Conservation (phyloP, 2,113 vertebrate species). For the Phylloscopus whistleri region DNA sequence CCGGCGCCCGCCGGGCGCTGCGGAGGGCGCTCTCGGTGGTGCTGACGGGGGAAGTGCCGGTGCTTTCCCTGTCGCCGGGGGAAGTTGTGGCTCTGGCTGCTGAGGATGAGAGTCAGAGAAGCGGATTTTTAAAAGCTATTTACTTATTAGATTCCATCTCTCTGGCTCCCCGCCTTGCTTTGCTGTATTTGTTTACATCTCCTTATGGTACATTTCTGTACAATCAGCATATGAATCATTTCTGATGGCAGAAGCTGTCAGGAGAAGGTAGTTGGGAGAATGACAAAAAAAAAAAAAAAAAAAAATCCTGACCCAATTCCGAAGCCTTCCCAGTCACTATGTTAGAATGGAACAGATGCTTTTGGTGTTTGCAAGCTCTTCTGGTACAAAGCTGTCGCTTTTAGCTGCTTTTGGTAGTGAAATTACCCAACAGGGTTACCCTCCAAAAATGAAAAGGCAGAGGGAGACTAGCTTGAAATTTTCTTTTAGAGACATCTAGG, state of each 20-base stretch:
- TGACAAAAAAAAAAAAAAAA: not conserved
- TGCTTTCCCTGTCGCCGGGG: not conserved
- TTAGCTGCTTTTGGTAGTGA: constrained; percentile 40
- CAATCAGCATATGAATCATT: constrained; percentile 42
- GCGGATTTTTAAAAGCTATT: not conserved
- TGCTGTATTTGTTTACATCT: constrained; percentile 52
- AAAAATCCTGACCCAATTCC: constrained; percentile 55
- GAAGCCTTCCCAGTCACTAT: constrained; percentile 38
- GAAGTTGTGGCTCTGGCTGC: constrained; percentile 9
- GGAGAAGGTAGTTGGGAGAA: constrained; percentile 40
- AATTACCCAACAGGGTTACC: constrained; percentile 7
- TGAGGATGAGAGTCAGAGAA: not conserved
- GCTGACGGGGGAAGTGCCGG: not conserved
- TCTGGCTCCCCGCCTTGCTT: constrained; percentile 54
- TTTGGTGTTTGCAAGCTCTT: constrained; percentile 46
- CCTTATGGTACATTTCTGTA: constrained; percentile 48
- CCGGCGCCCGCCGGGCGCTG: not conserved
- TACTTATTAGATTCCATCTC: constrained; percentile 36
- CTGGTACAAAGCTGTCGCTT: constrained; percentile 23
- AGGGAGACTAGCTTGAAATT: not conserved
- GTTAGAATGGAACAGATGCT: constrained; percentile 56
- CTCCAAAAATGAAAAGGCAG: constrained; percentile 23
- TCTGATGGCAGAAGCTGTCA: constrained; percentile 44
- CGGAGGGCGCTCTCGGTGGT: not conserved
- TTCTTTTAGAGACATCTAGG: constrained; percentile 19